Conservation (phyloP, 37 sponge, comb jelly and placozoan species). For the Theonella swinhoei region DNA sequence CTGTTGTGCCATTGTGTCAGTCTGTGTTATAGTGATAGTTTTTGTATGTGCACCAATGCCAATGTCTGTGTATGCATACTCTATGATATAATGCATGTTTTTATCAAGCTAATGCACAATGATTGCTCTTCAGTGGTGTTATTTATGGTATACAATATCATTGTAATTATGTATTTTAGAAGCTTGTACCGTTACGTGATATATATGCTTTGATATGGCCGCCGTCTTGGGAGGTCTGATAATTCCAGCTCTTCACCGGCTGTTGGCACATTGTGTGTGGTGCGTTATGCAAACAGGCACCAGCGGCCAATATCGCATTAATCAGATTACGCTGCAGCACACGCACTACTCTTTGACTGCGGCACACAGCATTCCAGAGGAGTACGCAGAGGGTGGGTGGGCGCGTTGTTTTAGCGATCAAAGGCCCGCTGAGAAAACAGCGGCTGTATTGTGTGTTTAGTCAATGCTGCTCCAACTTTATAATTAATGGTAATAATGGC, state of each 20-base stretch:
- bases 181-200: no score
- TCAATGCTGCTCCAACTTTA: background rate
- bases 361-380: no score
- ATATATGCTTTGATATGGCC: no score
- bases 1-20: background rate
- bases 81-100: background rate
- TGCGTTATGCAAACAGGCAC: no score
- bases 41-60: background rate
- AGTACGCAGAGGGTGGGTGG: slow-evolving; percentile 12
- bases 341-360: no score
- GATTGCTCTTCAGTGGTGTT: background rate
- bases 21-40: background rate
- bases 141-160: no score
- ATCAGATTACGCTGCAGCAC: no score
- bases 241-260: no score
- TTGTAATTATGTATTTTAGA: no score
- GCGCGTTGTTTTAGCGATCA: background rate
- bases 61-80: background rate
- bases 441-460: background rate
- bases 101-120: background rate
- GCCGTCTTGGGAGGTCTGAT: no score
- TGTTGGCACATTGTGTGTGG: no score
- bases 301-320: no score
- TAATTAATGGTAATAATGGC: slow-evolving; percentile 7
- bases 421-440: background rate